Evolutionary conservation across 2,113 vertebrate species (phyloP), one percentile per base, ranked within the genome.

Genomic region (Nothoprocta pentlandii): DNA sequence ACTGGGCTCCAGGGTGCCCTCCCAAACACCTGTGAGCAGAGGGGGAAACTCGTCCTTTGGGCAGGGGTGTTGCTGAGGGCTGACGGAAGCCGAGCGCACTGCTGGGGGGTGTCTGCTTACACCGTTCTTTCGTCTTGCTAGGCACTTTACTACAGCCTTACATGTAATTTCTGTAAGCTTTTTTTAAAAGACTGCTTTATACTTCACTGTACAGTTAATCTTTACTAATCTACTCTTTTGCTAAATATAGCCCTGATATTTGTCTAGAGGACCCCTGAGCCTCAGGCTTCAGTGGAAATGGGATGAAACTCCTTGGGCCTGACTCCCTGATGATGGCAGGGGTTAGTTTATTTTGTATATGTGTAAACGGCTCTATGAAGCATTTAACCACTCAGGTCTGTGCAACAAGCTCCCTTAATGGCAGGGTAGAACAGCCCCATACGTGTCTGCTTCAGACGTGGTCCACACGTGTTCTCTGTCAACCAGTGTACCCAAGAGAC

Each of bases 81-180:
- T 61, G 9, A 66, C 25, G 75, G 74, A 30, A 94, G 39, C 73
- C 49, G 58, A 61, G 39, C 42, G 36, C 47, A 68, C 0, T 26
- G n/a, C 17, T 51, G 16, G 85, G 79, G 30, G 47, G 20, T 56
- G 68, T 80, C 79, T 4, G 17, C 47, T 78, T 79, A 44, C 26
- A 71, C 34, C 93, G 89, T 63, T 77, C 59, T 88, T 90, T 90
- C 93, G 88, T 81, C 58, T 92, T 92, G 93, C 85, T 92, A 88
- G 90, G 93, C 94, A 95, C 94, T 95, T 97, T 95, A 94, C 80
- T 95, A 90, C 69, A 90, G 90, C 78, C 69, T 95, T 91, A 88
- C 78, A 34, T 88, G 92, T 81, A 75, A 90, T 39, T 84, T 44
- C 86, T 81, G 90, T 91, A 47, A 58, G 28, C 30, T 91, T 95